phyloP scores from a whole-genome alignment of 2,888 invertebrate species.

The Sinopyrophorus schimmeli region DNA sequence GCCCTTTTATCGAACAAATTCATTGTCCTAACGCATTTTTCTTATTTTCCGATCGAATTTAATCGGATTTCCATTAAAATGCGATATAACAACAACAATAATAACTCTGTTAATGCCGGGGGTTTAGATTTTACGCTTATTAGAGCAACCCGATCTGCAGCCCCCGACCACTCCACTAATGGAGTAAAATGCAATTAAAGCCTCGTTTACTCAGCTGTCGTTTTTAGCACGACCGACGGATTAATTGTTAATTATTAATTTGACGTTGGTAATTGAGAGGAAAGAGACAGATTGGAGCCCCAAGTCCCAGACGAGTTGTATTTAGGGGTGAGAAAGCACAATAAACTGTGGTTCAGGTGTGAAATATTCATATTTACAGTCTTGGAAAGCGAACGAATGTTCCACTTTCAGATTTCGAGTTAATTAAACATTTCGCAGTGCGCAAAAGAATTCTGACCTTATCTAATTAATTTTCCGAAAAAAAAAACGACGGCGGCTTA shows the following conservation, averaged over 20 bases:
- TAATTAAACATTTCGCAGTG: no score
- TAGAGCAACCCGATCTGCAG: slow-evolving; percentile 18
- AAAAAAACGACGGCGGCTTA: no score
- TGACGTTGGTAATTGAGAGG: slow-evolving; percentile 49
- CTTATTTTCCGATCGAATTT: neutral
- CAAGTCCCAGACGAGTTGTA: slow-evolving; percentile 11
- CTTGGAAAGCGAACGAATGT: no score
- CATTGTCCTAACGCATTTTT: neutral
- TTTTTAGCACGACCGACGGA: slow-evolving; percentile 46
- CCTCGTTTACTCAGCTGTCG: slow-evolving; percentile 50
- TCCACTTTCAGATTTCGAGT: no score
- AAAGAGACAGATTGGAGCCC: slow-evolving; percentile 41
- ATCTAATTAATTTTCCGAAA: no score
- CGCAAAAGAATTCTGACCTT: no score
- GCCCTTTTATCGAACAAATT: neutral
- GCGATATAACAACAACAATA: slow-evolving; percentile 12
- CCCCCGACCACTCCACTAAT: slow-evolving; percentile 16
- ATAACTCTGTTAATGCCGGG: slow-evolving; percentile 13
- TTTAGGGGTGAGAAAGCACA: slow-evolving; percentile 15
- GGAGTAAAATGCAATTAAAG: slow-evolving; percentile 47
- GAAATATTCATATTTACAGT: slow-evolving; percentile 11
- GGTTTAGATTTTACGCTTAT: slow-evolving; percentile 24
- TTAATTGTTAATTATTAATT: slow-evolving; percentile 55
- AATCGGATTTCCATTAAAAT: neutral
- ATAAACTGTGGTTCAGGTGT: slow-evolving; percentile 8